These are phyloP conservation scores for Apotomis betuletana DNA, from an alignment of 2,888 invertebrate species.

Conservation along the genomic window DNA sequence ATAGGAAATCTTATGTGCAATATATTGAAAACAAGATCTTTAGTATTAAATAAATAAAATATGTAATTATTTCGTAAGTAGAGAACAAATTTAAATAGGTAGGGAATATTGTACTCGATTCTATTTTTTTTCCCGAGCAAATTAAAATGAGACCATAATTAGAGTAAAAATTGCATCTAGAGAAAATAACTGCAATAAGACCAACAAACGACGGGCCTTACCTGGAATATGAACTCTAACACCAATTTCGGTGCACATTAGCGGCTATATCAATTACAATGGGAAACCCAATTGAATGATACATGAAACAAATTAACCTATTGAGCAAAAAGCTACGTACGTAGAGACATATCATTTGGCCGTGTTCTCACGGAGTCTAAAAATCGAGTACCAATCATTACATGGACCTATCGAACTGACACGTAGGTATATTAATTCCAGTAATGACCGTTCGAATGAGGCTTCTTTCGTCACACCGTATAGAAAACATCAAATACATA, in stretches of 20 bases:
- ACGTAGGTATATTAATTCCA: conserved; percentile 83
- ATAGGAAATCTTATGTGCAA: too few species aligned
- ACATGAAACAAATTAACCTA: conserved; percentile 62
- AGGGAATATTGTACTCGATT: neutral
- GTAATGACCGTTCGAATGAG: conserved; percentile 77
- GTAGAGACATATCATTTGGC: conserved; percentile 75
- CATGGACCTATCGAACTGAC: conserved; percentile 77
- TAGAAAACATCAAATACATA: conserved; percentile 81
- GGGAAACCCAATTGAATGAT: conserved; percentile 56
- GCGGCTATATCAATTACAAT: conserved; percentile 65
- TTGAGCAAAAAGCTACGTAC: conserved; percentile 65
- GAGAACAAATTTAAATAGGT: neutral
- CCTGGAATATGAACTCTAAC: conserved; percentile 49
- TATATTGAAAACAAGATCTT: too few species aligned
- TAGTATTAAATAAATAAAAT: too few species aligned
- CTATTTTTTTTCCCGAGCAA: neutral
- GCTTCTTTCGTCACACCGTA: conserved; percentile 80
- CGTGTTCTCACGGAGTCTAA: conserved; percentile 78
- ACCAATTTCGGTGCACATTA: conserved; percentile 51
- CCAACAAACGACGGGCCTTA: conserved; percentile 49
- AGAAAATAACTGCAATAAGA: neutral
- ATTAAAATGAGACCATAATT: neutral
- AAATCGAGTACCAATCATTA: conserved; percentile 76
- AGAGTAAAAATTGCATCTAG: neutral
- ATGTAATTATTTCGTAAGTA: too few species aligned